These are phyloP conservation scores for Zoanthus sociatus DNA, from an alignment of 92 coral and sea anemone genomes.

Conservation along the genomic window DNA sequence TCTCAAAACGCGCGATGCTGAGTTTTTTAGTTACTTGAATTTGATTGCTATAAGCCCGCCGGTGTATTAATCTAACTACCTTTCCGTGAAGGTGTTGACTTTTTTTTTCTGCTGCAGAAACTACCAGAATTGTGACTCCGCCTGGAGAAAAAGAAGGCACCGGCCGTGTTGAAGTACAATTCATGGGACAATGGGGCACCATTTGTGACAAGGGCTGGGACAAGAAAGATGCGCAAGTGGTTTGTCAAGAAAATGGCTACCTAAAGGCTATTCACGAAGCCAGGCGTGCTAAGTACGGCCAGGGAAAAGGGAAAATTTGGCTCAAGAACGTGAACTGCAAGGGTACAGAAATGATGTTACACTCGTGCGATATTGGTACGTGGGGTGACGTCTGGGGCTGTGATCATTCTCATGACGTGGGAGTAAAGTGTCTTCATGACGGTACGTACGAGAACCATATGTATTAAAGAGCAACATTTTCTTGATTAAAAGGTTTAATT, in stretches of 20 bases:
- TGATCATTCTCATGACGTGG: conserved; percentile 58
- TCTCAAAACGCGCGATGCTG: no score
- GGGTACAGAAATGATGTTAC: conserved; percentile 60
- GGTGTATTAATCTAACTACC: no score
- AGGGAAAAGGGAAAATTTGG: conserved; percentile 69
- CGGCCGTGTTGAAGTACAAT: conserved; percentile 69
- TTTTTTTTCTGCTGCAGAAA: background rate
- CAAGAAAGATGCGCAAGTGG: conserved; percentile 64
- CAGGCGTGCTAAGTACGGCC: conserved; percentile 63
- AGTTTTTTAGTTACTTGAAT: no score
- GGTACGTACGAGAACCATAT: conserved; percentile 41
- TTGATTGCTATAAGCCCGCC: no score
- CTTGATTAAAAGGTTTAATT: no score
- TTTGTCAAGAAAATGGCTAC: conserved; percentile 65
- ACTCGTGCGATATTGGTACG: conserved; percentile 46
- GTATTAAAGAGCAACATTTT: no score
- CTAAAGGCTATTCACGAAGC: conserved; percentile 66
- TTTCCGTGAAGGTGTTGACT: no score
- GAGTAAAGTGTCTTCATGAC: conserved; percentile 70
- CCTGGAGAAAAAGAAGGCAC: conserved; percentile 36
- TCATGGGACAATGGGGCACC: conserved; percentile 73
- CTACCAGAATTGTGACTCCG: conserved; percentile 13
- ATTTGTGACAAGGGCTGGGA: conserved; percentile 72
- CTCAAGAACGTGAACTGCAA: conserved; percentile 58
- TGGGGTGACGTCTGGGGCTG: conserved; percentile 54